Base-by-base conservation (phyloP, 1,140 invertebrate species). In the Bombus sylvicola region DNA sequence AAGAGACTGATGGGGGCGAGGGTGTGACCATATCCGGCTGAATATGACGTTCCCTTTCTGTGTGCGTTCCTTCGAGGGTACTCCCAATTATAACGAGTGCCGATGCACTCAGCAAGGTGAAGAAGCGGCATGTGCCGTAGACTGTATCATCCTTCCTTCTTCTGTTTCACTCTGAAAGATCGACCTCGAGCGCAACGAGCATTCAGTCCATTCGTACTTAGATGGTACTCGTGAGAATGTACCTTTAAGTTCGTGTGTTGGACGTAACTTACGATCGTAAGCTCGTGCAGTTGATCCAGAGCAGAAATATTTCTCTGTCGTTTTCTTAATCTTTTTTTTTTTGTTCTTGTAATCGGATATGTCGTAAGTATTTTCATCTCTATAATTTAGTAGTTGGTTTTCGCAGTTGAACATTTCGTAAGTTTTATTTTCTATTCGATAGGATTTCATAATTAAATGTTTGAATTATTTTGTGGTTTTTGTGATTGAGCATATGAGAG, bases 31-130 rank as follows among this genome's bases (percentile, higher is more conserved):
- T 69, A 74, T 41, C 22, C n/a, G 59, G 81, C 66, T 71, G 83
- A 88, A 78, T 78, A 75, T 79, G 86, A 88, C 89, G 87, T 85
- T 88, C 83, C 43, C 79, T 73, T 87, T 41, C 53, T 57, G 47
- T 83, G 34, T 57, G 84, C 41, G 41, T 62, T 43, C 39, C 28
- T 37, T 87, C 73, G 78, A 91, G 85, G 59, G 71, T 78, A 41
- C 89, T 87, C 72, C 69, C 53, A 31, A 80, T 80, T 90, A 86
- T 91, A 92, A 92, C 87, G 89, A 92, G 88, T 78, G 57, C 71
- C 71, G 87, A 28, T 59, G 83, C 71, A 87, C 85, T 88, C 81
- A 86, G 74, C 75, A 87, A 87, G 57, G 72, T 85, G 83, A 89
- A 89, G 59, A 74, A 85, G 47, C 37, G n/a, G n/a, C 64, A 41